Percentiles rank a stretch among this genome's conserved stretches.
These are phyloP conservation scores for Listronotus bonariensis DNA, from an alignment of 1,140 invertebrate genomes.

Conservation along the genomic window DNA sequence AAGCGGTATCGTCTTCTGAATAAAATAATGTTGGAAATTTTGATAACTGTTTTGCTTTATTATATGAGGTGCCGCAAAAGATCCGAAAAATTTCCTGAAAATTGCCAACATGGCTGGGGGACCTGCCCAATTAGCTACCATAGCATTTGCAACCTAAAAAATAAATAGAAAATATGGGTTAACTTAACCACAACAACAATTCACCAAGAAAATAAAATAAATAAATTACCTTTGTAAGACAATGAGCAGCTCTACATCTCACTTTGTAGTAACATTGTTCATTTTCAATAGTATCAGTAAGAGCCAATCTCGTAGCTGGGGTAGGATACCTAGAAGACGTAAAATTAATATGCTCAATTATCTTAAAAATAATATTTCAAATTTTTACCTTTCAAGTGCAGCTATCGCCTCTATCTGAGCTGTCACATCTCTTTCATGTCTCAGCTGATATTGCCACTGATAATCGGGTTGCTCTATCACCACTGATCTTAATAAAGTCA, in stretches of 20 bases:
- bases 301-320: slow-evolving; percentile 79
- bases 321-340: slow-evolving; percentile 70
- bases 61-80: slow-evolving; percentile 91
- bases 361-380: background rate
- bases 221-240: slow-evolving; percentile 78
- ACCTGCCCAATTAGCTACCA: slow-evolving; percentile 91
- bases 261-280: slow-evolving; percentile 93
- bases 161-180: too few species aligned
- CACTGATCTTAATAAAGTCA: slow-evolving; percentile 88
- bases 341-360: background rate
- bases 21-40: slow-evolving; percentile 95
- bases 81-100: slow-evolving; percentile 94
- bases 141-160: slow-evolving; percentile 87
- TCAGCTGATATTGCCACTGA: slow-evolving; percentile 98
- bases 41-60: slow-evolving; percentile 94
- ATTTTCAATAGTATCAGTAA: slow-evolving; percentile 95
- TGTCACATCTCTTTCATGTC: slow-evolving; percentile 95
- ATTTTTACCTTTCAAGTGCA: slow-evolving; percentile 72
- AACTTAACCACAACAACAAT: too few species aligned
- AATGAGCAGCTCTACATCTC: slow-evolving; percentile 83
- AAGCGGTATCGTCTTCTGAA: slow-evolving; percentile 91
- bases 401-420: slow-evolving; percentile 93
- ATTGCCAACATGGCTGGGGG: slow-evolving; percentile 97
- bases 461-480: slow-evolving; percentile 96
- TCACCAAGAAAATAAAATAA: too few species aligned